Base-by-base conservation (phyloP, 2,888 invertebrate genomes). In the Thera obeliscata region DNA sequence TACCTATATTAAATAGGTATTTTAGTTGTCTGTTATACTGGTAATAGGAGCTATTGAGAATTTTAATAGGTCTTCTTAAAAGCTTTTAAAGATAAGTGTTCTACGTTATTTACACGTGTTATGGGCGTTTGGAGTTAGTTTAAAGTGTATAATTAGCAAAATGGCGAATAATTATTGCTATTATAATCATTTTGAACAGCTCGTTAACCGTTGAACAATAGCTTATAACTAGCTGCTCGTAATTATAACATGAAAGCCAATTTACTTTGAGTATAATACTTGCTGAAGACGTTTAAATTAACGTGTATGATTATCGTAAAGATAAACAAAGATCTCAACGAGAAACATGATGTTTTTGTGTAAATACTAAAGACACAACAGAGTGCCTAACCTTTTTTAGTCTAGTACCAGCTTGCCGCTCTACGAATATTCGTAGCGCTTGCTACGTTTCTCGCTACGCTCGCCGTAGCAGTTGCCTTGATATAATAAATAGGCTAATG, bases 201-300 rank as follows among this genome's bases (percentile, higher is more conserved):
- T 74, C 67, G 50, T 66, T 71, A 64, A 56, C 46, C 60, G n/a
- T 57, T 12, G 41, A 64, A 64, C 60, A 67, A 64, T 60, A 56
- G 56, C 67, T 43, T 66, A 67, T 68, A 67, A 72, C 67, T 71
- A 71, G 66, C 66, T 64, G 61, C 57, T 71, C 63, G 66, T 63
- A 66, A 72, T 69, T 71, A 71, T 69, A 22, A 22, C 22, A 70
- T 71, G 64, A 61, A 59, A 8, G 62, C 73, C 61, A 74, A 72
- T 74, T 73, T 73, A 72, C 74, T 74, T 71, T 8, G 7, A 46
- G 43, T 69, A 74, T 74, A 71, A 72, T 73, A 74, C 74, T 76
- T 74, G 74, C 72, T 78, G 72, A 75, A 80, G 78, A 75, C 81
- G 76, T 78, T 79, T 76, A 56, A 22, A 43, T 56, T 22, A 78